These are phyloP conservation scores for Zootoca vivipara DNA, from an alignment of 2,113 vertebrate genomes.

Conservation along the genomic window DNA sequence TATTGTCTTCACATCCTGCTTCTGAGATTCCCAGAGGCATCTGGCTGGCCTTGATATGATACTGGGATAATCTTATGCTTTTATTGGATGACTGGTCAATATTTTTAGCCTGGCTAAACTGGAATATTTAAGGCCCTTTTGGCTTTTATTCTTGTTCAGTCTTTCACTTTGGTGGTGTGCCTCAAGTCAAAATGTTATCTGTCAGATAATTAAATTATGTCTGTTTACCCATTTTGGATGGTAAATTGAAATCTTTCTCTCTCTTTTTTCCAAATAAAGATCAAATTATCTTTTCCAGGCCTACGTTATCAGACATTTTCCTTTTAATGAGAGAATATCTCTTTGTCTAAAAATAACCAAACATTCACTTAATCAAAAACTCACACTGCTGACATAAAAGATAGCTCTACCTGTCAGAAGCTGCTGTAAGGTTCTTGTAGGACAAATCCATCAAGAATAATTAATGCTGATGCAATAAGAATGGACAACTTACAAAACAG, in stretches of 20 bases:
- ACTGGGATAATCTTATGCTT: neutral
- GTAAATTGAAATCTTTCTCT: conserved; percentile 34
- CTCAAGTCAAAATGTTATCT: conserved; percentile 13
- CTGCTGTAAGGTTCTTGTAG: conserved; percentile 45
- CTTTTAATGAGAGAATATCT: conserved; percentile 36
- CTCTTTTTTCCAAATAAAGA: conserved; percentile 11
- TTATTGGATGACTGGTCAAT: neutral
- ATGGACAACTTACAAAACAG: conserved; percentile 51
- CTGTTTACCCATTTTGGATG: neutral
- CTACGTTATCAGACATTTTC: conserved; percentile 29
- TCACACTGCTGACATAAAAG: conserved; percentile 47
- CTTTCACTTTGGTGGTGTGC: conserved; percentile 9
- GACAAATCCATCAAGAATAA: conserved; percentile 58
- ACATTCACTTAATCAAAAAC: conserved; percentile 54
- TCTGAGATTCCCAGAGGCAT: neutral
- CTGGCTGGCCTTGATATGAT: neutral
- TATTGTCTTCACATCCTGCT: neutral
- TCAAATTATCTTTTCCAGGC: conserved; percentile 28
- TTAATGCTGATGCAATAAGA: conserved; percentile 55
- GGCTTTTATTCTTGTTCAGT: conserved; percentile 4
- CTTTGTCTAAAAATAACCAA: conserved; percentile 48
- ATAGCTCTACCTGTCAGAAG: conserved; percentile 56
- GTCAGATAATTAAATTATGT: neutral
- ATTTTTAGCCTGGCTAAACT: neutral
- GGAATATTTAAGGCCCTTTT: conserved; percentile 14